Conservation (phyloP, 2,888 invertebrate species). For the Apamea crenata region DNA sequence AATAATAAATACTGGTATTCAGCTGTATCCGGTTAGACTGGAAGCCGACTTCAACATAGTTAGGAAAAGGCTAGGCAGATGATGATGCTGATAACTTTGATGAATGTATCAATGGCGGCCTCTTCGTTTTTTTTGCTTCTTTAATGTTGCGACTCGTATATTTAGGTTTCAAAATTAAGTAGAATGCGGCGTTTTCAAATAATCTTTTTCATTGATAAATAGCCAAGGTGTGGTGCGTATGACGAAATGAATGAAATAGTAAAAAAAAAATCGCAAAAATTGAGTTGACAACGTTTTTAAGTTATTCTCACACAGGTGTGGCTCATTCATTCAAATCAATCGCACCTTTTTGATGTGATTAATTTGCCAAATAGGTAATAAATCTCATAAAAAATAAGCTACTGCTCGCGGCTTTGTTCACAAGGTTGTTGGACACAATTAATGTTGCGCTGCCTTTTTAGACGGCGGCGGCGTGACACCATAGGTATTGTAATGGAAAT, state of each 20-base stretch:
- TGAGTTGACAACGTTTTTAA: conserved; percentile 44
- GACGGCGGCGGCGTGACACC: conserved; percentile 8
- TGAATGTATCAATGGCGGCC: too few species aligned
- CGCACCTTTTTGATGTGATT: conserved; percentile 54
- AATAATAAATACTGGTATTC: too few species aligned
- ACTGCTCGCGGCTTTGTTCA: conserved; percentile 47
- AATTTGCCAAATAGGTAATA: conserved; percentile 59
- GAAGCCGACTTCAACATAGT: too few species aligned
- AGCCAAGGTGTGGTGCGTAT: conserved; percentile 46
- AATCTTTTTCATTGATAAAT: conserved; percentile 54
- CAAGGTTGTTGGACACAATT: conserved; percentile 46
- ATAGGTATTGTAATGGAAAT: conserved; percentile 3
- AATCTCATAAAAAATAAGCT: conserved; percentile 61
- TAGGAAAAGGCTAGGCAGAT: too few species aligned
- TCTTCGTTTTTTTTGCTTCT: background rate
- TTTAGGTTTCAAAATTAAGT: conserved; percentile 29
- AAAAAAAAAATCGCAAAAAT: conserved; percentile 31
- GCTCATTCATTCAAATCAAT: conserved; percentile 65
- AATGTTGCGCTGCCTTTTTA: conserved; percentile 35
- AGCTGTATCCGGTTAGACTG: too few species aligned
- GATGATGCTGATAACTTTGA: too few species aligned
- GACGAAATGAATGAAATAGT: conserved; percentile 40
- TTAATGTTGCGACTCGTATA: background rate
- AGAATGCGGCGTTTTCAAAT: conserved; percentile 24
- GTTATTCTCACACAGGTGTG: conserved; percentile 55